Base-by-base conservation (phyloP, 2,797 vertebrate species). In the Labeo calbasu region DNA sequence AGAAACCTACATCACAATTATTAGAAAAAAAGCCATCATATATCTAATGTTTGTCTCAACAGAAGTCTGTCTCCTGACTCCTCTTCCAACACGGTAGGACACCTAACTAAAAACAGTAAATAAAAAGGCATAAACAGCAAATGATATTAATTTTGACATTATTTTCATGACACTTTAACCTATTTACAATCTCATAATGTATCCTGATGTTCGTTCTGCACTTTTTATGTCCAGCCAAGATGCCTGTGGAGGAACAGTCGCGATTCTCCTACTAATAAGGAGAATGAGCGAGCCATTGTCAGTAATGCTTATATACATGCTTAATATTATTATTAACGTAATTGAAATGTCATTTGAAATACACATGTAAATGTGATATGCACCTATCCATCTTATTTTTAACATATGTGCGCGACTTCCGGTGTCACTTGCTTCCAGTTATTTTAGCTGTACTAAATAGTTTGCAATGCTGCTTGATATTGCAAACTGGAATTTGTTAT, bases 61-160 rank as follows among this genome's bases (percentile, higher is more conserved):
- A 82, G 80, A 82, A 82, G 80, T 32, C 70, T 82, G 43, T 82
- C 80, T 9, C 80, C 80, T 3, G 69, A 82, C 5, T 53, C 79
- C 55, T 72, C 68, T 50, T 36, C 25, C 40, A 23, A 65, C 70
- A 75, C 28, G 70, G 80, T 82, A 73, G 13, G 12, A 63, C 63
- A 69, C 53, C n/a, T n/a, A n/a, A n/a, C n/a, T n/a, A n/a, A n/a
- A n/a, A 13, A 51, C 23, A 51, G 14, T 28, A 9, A 9, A 50
- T 19, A 23, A 46, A 50, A 25, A 17, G 5, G 2, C 57, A n/a
- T 53, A 1, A 9, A 61, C 2, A 17, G n/a, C 3, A 0, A 25
- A 9, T 10, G 0, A 2, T 5, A 15, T 57, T 53, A 1, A 51
- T 73, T 76, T 23, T 15, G 3, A 17, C 12, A 17, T 76, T 53